Base-by-base conservation (phyloP, 2,797 vertebrate species). In the Pantherophis alleghaniensis region DNA sequence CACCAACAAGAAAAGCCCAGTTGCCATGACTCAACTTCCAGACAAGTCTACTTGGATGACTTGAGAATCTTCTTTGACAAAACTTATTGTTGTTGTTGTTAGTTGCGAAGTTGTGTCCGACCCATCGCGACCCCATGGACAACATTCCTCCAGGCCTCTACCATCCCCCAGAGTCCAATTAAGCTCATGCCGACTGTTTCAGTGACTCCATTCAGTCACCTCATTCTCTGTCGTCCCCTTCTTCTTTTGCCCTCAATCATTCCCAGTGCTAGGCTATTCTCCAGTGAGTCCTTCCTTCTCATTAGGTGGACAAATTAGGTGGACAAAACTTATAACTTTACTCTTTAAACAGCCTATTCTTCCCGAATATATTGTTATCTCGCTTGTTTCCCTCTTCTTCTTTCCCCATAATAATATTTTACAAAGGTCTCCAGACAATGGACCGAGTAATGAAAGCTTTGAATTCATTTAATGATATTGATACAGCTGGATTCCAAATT, bases 351-450 rank as follows among this genome's bases (percentile, higher is more conserved):
- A 32, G 13, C n/a, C 63, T 32, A 69, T 16, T 69, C n/a, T 32
- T 69, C 63, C 13, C 5, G 1, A 69, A 32, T 69, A 16, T 32
- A 2, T 69, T 69, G 32, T 69, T n/a, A 16, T 69, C 63, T 69
- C 5, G 0, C 63, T 69, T 69, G 13, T 69, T 69, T 16, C n/a
- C n/a, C 7, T 69, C n/a, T 69, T 69, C 28, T 69, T 69, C 63
- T 90, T 87, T 28, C 51, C 6, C n/a, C 79, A 89, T 92, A 91
- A 93, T 79, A 57, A 92, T 66, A 92, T 93, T 94, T 95, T 94
- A 94, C 91, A 94, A 95, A 93, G 93, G 91, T 94, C 93, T 96
- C 95, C 91, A 93, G 93, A 95, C 91, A 94, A 95, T 95, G 94
- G 96, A 93, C 55, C 88, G 86, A 91, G 89, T 88, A 86, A 60